These are phyloP conservation scores for Buceros bicornis DNA, from an alignment of 2,797 vertebrate genomes.

Conservation along the genomic window DNA sequence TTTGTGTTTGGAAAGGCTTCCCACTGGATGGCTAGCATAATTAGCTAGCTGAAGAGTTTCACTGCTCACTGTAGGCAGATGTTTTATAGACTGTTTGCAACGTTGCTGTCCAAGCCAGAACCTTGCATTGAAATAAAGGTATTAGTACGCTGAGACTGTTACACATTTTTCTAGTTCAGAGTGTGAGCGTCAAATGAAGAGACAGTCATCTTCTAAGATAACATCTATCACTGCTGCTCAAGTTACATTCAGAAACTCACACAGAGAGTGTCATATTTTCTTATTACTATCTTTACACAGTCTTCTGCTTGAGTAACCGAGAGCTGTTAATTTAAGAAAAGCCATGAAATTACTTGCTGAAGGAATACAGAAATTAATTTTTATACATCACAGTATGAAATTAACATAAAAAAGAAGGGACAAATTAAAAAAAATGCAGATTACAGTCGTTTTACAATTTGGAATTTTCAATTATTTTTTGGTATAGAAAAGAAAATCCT, in stretches of 20 bases:
- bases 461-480: background rate
- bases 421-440: background rate
- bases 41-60: constrained; percentile 95
- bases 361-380: background rate
- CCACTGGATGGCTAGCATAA: constrained; percentile 89
- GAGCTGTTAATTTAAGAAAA: background rate
- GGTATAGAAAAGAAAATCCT: background rate
- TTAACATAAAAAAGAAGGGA: background rate
- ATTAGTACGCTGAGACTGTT: background rate
- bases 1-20: constrained; percentile 93
- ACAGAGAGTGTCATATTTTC: background rate
- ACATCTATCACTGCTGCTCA: background rate
- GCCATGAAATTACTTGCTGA: background rate
- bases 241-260: background rate
- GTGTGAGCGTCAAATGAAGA: background rate
- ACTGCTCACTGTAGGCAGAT: constrained; percentile 94
- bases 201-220: background rate
- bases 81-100: constrained; percentile 97
- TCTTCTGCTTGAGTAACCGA: background rate
- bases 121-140: constrained; percentile 80
- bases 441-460: background rate
- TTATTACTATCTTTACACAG: background rate
- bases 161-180: background rate
- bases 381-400: background rate
- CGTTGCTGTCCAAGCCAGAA: constrained; percentile 99